phyloP scores from a whole-genome alignment of 1,140 invertebrate genomes.

The Tetragnatha versicolor region DNA sequence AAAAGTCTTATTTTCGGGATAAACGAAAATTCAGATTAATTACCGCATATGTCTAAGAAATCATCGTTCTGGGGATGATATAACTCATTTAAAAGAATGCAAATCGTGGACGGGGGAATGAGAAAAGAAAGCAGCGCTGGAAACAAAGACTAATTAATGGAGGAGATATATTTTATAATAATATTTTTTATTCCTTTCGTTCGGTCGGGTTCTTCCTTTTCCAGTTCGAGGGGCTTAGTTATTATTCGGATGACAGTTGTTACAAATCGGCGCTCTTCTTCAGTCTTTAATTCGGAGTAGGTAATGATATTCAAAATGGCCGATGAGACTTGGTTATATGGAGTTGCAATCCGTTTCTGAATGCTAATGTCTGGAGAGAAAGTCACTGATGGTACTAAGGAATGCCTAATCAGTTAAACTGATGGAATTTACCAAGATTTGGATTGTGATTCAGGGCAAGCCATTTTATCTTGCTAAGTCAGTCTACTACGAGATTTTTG shows the following conservation, averaged over 20 bases:
- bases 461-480: no score
- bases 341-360: constrained; percentile 11
- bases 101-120: constrained; percentile 42
- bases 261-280: constrained; percentile 51
- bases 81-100: constrained; percentile 56
- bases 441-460: no score
- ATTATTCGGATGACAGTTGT: constrained; percentile 54
- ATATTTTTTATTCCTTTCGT: constrained; percentile 24
- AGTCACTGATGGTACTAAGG: no score
- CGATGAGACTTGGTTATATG: background rate
- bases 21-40: constrained; percentile 57
- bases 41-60: constrained; percentile 55
- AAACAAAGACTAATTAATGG: constrained; percentile 56
- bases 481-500: no score
- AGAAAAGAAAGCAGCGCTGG: constrained; percentile 45
- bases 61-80: constrained; percentile 51
- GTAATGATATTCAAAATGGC: constrained; percentile 55
- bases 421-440: no score
- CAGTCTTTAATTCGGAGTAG: constrained; percentile 51
- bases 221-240: constrained; percentile 51
- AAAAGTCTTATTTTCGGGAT: constrained; percentile 53
- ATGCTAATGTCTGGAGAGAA: constrained; percentile 1
- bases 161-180: constrained; percentile 52
- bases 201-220: constrained; percentile 14
- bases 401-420: no score